phyloP scores from a whole-genome alignment of 2,113 vertebrate genomes.

The Perca flavescens region DNA sequence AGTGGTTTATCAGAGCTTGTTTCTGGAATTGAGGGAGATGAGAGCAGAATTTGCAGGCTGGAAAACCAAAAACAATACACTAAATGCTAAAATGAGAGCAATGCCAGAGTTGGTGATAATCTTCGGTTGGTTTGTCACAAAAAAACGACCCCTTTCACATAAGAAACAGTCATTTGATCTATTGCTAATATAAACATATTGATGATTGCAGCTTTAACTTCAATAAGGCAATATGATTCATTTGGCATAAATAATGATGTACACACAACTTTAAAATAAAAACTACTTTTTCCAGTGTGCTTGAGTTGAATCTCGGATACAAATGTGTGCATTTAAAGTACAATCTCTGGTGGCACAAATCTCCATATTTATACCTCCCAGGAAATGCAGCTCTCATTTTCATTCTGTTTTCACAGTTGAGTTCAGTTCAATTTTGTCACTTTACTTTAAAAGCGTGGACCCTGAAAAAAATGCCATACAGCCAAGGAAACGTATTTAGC shows the following conservation, averaged over 20 bases:
- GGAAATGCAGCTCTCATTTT: constrained; percentile 20
- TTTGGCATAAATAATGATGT: not conserved
- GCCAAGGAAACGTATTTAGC: not conserved
- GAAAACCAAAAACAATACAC: not conserved
- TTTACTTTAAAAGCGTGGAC: not conserved
- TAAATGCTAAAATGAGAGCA: not conserved
- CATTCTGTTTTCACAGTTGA: constrained; percentile 29
- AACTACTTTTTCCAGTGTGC: not conserved
- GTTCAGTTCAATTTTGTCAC: constrained; percentile 20
- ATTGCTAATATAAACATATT: not conserved
- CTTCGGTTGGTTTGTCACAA: not conserved
- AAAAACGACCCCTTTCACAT: not conserved
- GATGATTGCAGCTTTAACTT: not conserved
- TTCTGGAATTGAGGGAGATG: not conserved
- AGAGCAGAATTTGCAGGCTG: not conserved
- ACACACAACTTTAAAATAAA: constrained; percentile 10
- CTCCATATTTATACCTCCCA: constrained; percentile 29
- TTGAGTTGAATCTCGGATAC: constrained; percentile 16
- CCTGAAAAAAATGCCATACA: constrained; percentile 4
- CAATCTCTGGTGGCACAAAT: constrained; percentile 26
- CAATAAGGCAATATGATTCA: not conserved
- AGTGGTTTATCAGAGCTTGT: not conserved
- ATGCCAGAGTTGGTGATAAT: not conserved
- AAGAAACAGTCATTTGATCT: not conserved
- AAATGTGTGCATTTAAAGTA: constrained; percentile 16